phyloP scores from a whole-genome alignment of 2,888 invertebrate species.

The Calameuta idolon region DNA sequence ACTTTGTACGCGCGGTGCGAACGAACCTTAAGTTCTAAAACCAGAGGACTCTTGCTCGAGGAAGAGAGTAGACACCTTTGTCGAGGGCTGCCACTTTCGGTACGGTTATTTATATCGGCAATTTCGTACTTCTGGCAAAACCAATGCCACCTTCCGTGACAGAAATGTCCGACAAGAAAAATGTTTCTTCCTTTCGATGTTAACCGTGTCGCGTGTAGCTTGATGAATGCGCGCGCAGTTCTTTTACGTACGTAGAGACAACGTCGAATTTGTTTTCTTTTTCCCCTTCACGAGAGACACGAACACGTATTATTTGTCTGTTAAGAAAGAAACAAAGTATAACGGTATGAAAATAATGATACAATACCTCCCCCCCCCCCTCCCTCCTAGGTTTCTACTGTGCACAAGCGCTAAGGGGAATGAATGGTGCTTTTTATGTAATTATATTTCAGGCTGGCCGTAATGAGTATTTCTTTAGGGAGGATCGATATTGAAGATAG shows the following conservation, averaged over 20 bases:
- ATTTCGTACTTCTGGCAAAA: not conserved
- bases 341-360: not conserved
- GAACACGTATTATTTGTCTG: not conserved
- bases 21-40: not conserved
- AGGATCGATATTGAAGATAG: not conserved
- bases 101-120: not conserved
- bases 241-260: not conserved
- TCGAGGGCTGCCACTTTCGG: not conserved
- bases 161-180: not conserved
- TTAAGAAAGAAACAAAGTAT: not conserved
- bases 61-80: not conserved
- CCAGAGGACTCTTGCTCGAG: not conserved
- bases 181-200: not conserved
- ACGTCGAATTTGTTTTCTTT: not conserved
- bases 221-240: not conserved
- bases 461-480: not conserved
- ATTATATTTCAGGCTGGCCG: not conserved
- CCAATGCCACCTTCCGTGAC: not conserved
- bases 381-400: no score
- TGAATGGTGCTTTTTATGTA: not conserved
- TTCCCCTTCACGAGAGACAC: not conserved
- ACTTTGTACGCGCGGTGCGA: not conserved
- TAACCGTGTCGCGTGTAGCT: not conserved
- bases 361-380: not conserved
- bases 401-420: not conserved